Conservation (phyloP, 2,888 invertebrate genomes). For the Lasioglossum figueresi region DNA sequence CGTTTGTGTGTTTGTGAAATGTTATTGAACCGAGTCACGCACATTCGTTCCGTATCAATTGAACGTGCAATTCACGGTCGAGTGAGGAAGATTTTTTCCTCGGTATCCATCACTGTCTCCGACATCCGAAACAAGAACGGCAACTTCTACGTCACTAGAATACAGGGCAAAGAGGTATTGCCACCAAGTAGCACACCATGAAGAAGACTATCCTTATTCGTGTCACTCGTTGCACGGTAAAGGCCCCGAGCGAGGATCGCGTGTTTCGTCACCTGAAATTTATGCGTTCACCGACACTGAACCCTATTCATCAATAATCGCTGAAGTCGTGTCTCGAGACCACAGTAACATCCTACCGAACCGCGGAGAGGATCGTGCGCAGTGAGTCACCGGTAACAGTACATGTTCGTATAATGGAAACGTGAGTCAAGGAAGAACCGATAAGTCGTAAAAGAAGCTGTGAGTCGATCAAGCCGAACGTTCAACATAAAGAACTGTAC, state of each 20-base stretch:
- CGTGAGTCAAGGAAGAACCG: constrained; percentile 4
- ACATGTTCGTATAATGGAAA: not conserved
- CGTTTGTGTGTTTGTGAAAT: not conserved
- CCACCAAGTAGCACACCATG: constrained; percentile 53
- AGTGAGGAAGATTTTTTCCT: not conserved
- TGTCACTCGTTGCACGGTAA: constrained; percentile 69
- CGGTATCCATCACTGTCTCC: not conserved
- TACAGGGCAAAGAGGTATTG: not conserved
- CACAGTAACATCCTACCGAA: not conserved
- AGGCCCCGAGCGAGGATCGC: constrained; percentile 52
- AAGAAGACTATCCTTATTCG: constrained; percentile 54
- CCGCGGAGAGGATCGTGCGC: constrained; percentile 1
- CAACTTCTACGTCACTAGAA: not conserved
- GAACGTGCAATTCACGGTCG: not conserved
- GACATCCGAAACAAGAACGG: not conserved
- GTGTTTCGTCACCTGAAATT: constrained; percentile 29
- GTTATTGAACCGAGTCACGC: not conserved
- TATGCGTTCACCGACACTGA: not conserved
- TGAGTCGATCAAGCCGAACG: not conserved
- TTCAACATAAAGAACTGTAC: not conserved
- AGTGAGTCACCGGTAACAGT: constrained; percentile 22
- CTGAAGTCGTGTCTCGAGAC: not conserved
- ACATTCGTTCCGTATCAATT: not conserved
- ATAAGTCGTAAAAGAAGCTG: not conserved
- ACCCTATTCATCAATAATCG: constrained; percentile 7